Conservation (phyloP, 1,140 invertebrate species). For the Brachionus paranguensis region DNA sequence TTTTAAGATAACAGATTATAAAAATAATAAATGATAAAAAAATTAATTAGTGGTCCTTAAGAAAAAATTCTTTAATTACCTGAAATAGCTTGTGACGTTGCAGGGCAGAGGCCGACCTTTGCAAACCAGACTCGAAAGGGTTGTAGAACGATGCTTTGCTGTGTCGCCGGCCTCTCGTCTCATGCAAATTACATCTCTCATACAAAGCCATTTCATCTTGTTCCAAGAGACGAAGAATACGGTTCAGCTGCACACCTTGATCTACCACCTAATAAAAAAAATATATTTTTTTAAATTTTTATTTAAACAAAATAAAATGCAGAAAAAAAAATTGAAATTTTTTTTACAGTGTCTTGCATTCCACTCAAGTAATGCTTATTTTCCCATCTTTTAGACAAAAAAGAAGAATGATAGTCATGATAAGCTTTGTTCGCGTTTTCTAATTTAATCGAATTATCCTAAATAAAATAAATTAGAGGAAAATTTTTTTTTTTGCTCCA, state of each 20-base stretch:
- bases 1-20: not conserved
- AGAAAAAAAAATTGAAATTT: not conserved
- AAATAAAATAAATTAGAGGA: not conserved
- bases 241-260: constrained; percentile 37
- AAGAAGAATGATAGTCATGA: constrained; percentile 22
- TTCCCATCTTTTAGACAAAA: constrained; percentile 38
- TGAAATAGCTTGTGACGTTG: constrained; percentile 38
- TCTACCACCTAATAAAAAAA: not conserved
- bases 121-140: not conserved
- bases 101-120: not conserved
- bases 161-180: not conserved
- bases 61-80: not conserved
- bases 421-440: constrained; percentile 31
- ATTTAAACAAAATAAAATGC: not conserved
- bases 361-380: constrained; percentile 29
- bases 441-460: not conserved
- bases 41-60: not conserved
- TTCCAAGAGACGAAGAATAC: constrained; percentile 36
- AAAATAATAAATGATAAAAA: not conserved
- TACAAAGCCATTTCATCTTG: constrained; percentile 36
- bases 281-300: not conserved
- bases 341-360: constrained; percentile 26
- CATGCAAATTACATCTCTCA: constrained; percentile 15
- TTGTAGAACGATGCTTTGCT: constrained; percentile 11
- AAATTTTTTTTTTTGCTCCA: not conserved